A percentile compares a stretch with the other conserved stretches of the same genome.
Evolutionary conservation across 2,113 vertebrate species (phyloP).

Genomic region (Muntiacus reevesi): DNA sequence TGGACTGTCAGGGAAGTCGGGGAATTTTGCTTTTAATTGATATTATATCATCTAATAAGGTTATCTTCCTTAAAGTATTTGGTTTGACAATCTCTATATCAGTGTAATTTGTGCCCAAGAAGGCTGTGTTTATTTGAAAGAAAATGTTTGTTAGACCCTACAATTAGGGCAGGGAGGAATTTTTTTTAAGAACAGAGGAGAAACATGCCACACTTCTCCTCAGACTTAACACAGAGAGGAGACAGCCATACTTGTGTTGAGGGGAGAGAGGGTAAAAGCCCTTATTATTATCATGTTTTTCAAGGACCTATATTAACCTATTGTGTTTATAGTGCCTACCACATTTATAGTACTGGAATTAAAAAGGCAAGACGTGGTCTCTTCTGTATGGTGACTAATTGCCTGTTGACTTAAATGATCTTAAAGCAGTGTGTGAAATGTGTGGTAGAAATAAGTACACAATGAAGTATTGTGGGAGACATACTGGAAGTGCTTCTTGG

Average conservation of each 20-base stretch:
- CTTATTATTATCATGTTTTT: background rate
- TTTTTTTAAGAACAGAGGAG: background rate
- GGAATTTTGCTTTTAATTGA: background rate
- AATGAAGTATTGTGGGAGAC: background rate
- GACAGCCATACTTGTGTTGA: background rate
- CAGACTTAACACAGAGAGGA: background rate
- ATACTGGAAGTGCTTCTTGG: background rate
- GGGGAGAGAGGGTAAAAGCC: background rate
- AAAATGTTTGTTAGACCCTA: background rate
- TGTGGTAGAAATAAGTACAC: background rate
- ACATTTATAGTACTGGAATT: background rate
- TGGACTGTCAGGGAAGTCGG: background rate
- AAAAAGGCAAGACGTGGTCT: background rate
- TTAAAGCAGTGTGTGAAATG: background rate
- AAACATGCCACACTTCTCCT: background rate
- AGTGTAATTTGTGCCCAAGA: background rate
- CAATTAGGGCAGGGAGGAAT: background rate
- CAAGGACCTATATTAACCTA: background rate
- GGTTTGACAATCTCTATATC: background rate
- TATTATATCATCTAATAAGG: background rate
- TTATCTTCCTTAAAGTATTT: background rate
- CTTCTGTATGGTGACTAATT: background rate
- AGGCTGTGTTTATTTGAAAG: constrained; percentile 21
- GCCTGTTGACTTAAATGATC: background rate
- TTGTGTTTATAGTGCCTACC: background rate